These are phyloP conservation scores for Avahi laniger DNA, from an alignment of 2,797 vertebrate species.

Conservation along the genomic window DNA sequence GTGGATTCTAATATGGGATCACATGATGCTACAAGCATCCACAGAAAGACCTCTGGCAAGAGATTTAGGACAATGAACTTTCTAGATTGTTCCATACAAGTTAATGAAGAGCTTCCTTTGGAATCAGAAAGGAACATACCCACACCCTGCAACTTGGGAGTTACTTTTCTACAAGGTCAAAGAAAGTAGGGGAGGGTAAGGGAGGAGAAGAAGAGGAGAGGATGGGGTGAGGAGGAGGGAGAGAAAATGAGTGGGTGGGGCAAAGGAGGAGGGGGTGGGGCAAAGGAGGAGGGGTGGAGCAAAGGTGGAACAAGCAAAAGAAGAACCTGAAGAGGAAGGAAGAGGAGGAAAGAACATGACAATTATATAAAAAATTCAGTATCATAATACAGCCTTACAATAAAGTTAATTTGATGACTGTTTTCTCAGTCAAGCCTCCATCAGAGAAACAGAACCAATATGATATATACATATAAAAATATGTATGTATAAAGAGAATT, in stretches of 20 bases:
- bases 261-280: no score
- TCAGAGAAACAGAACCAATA: background rate
- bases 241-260: background rate
- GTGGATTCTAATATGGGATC: background rate
- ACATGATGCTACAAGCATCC: background rate
- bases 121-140: background rate
- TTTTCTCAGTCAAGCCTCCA: background rate
- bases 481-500: background rate
- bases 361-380: background rate
- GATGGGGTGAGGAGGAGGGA: background rate
- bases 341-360: background rate
- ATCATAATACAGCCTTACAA: background rate
- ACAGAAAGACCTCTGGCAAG: background rate
- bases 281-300: no score
- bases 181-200: background rate
- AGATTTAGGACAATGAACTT: background rate
- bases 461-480: background rate
- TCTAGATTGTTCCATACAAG: background rate
- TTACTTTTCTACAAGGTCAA: background rate
- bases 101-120: background rate
- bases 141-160: background rate
- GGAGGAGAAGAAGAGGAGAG: accelerated
- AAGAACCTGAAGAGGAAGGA: background rate
- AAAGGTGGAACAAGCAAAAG: background rate
- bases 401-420: background rate